Conservation (phyloP, 2,888 invertebrate genomes). For the Agriotes lineatus region DNA sequence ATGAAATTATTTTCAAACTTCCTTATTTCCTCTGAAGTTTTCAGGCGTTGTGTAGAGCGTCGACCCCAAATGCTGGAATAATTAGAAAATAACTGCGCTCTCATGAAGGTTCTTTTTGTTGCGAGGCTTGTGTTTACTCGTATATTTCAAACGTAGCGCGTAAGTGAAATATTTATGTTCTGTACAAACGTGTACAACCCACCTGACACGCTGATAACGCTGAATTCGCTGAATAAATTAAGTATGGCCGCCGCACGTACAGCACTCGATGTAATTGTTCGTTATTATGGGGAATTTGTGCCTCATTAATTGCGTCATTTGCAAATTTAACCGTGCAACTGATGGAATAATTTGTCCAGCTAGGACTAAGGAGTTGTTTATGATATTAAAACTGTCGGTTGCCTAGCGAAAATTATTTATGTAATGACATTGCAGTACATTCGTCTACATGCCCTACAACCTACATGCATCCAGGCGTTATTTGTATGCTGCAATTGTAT, state of each 20-base stretch:
- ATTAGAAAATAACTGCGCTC: neutral
- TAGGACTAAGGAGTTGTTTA: no score
- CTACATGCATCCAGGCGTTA: no score
- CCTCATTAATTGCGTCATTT: slow-evolving; percentile 3
- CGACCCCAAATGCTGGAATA: no score
- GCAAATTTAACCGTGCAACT: slow-evolving; percentile 21
- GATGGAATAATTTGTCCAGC: no score
- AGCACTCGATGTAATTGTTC: neutral
- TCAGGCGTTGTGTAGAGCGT: no score
- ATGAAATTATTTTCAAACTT: no score
- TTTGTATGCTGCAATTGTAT: no score
- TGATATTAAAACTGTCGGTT: no score
- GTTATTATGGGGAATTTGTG: neutral
- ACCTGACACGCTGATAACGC: neutral
- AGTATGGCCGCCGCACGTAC: slow-evolving; percentile 11
- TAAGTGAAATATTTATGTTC: slow-evolving; percentile 6
- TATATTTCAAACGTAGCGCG: neutral
- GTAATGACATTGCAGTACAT: no score
- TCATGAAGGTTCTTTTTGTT: neutral
- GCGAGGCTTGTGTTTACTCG: neutral
- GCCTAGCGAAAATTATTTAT: no score
- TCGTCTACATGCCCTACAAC: no score
- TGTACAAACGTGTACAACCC: neutral
- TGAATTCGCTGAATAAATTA: slow-evolving; percentile 16
- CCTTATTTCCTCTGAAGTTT: no score